Evolutionary conservation across 2,113 vertebrate genomes (phyloP).

Genomic region (Aythya baeri): DNA sequence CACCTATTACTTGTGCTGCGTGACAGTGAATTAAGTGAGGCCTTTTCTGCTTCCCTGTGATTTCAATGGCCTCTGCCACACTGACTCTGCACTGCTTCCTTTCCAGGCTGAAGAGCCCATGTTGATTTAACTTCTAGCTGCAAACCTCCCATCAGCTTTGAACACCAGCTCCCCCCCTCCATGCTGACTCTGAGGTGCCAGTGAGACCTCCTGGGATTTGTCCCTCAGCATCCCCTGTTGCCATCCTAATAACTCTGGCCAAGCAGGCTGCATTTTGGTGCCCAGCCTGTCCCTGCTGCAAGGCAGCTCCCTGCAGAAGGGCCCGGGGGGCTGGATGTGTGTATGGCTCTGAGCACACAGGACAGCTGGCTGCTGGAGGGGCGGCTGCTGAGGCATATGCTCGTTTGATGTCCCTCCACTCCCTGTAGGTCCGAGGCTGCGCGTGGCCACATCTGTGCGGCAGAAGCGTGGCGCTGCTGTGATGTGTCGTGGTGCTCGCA

Average conservation of each 20-base stretch:
- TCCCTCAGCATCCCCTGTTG: too few species aligned
- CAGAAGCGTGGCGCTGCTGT: neutral
- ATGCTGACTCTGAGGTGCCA: neutral
- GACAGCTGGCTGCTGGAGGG: slow-evolving; percentile 18
- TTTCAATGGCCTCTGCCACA: neutral
- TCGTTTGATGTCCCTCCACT: slow-evolving; percentile 35
- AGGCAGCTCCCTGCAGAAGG: neutral
- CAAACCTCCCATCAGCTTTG: neutral
- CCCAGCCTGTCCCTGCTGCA: neutral
- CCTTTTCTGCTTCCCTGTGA: neutral
- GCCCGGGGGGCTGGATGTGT: neutral
- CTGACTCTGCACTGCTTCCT: neutral
- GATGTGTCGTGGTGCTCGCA: neutral
- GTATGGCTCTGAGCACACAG: neutral
- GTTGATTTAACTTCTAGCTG: neutral
- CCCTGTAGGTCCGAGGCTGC: neutral
- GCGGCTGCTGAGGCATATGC: neutral
- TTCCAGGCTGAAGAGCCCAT: neutral
- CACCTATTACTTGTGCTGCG: neutral
- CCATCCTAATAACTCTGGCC: neutral
- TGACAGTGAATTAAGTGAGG: neutral
- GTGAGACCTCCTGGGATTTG: accelerated
- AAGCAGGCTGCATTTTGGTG: neutral
- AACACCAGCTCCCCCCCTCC: neutral
- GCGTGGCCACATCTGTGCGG: neutral